Percentiles rank a stretch among this genome's conserved stretches.
Evolutionary conservation across 2,888 invertebrate genomes (phyloP).

Genomic region (Nemotelus pantherinus): DNA sequence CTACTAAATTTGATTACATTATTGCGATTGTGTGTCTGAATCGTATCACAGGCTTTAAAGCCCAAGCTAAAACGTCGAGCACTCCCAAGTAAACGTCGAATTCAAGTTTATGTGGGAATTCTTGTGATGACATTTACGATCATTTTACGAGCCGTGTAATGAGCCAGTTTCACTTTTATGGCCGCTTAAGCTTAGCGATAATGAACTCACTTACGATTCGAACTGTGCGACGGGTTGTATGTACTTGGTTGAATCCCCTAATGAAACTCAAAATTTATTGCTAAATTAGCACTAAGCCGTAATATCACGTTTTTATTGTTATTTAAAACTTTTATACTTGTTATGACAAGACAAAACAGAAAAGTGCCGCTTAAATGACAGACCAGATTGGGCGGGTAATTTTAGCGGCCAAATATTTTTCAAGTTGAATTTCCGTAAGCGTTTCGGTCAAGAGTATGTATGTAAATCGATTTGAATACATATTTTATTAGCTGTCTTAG

Average conservation of each 20-base stretch:
- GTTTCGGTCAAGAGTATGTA: too few species aligned
- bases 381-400: too few species aligned
- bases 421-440: too few species aligned
- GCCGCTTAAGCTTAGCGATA: constrained; percentile 42
- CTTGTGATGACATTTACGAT: constrained; percentile 50
- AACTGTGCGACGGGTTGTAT: constrained; percentile 20
- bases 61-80: constrained; percentile 1
- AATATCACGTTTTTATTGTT: constrained; percentile 26
- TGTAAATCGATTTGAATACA: too few species aligned
- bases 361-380: background rate
- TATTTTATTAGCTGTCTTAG: too few species aligned
- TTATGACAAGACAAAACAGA: constrained; percentile 19
- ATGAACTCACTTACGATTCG: constrained; percentile 39
- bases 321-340: constrained; percentile 22
- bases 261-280: constrained; percentile 48
- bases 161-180: constrained; percentile 49
- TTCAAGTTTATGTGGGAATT: constrained; percentile 52
- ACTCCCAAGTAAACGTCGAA: constrained; percentile 45
- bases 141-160: constrained; percentile 51
- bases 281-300: constrained; percentile 43
- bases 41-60: constrained; percentile 5
- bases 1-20: constrained; percentile 19
- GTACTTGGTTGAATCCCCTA: constrained; percentile 42
- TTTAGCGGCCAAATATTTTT: too few species aligned
- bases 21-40: background rate